Percentiles rank a stretch among this genome's conserved stretches.
Evolutionary conservation across 1,140 invertebrate genomes (phyloP).

Genomic region (Caenorhabditis brenneri): DNA sequence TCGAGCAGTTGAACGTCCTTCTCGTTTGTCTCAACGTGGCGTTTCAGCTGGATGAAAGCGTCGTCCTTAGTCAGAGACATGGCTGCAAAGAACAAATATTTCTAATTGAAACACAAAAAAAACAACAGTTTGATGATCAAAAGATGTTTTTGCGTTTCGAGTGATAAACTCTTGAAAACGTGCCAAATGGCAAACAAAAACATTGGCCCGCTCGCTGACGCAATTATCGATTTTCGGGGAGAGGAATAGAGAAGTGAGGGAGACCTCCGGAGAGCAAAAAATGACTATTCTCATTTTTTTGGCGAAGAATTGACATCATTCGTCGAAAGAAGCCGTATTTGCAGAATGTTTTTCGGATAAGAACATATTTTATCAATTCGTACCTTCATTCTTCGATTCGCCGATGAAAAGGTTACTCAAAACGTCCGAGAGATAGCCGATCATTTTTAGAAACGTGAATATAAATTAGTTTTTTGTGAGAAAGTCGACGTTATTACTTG

Average conservation of each 20-base stretch:
- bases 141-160: not conserved
- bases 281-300: too few species aligned
- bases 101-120: not conserved
- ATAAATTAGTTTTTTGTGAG: not conserved
- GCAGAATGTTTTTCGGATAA: too few species aligned
- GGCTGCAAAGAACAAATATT: not conserved
- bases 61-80: conserved; percentile 60
- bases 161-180: conserved; percentile 9
- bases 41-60: conserved; percentile 57
- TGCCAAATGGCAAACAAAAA: conserved; percentile 8
- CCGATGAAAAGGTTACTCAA: not conserved
- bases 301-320: too few species aligned
- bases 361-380: not conserved
- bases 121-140: not conserved
- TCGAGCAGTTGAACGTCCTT: conserved; percentile 61
- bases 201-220: not conserved
- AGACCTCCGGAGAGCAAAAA: not conserved
- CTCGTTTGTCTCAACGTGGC: conserved; percentile 53
- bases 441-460: not conserved
- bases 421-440: not conserved
- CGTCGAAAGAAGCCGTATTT: too few species aligned
- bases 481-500: conserved; percentile 49
- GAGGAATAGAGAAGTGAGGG: conserved; percentile 3
- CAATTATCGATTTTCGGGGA: conserved; percentile 9
- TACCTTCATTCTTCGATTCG: not conserved